Evolutionary conservation across 2,113 vertebrate genomes (phyloP).

Genomic region (Melozone crissalis): DNA sequence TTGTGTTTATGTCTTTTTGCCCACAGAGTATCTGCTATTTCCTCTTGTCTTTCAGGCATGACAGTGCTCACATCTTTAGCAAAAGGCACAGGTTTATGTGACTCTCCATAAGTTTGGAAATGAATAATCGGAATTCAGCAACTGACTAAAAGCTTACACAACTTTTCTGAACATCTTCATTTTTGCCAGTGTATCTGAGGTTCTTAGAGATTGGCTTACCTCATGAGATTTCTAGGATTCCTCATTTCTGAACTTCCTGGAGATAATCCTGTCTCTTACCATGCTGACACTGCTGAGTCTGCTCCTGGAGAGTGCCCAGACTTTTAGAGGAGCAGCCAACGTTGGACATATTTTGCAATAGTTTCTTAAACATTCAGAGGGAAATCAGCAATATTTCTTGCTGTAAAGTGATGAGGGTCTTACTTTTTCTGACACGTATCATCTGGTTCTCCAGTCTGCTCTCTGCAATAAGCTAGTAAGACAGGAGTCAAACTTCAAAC

Average conservation of each 20-base stretch:
- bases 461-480: not conserved
- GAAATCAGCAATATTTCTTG: conserved; percentile 10
- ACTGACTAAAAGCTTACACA: not conserved
- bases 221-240: not conserved
- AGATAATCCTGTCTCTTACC: not conserved
- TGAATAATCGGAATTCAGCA: not conserved
- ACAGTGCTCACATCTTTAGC: not conserved
- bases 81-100: not conserved
- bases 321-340: not conserved
- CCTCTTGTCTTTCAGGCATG: not conserved
- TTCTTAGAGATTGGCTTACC: not conserved
- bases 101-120: not conserved
- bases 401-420: not conserved
- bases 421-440: not conserved
- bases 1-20: not conserved
- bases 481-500: not conserved
- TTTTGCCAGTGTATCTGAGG: not conserved
- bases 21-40: not conserved
- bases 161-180: not conserved
- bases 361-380: not conserved
- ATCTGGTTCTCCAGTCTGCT: conserved; percentile 7
- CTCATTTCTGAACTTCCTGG: not conserved
- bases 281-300: not conserved
- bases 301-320: not conserved
- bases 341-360: not conserved